Percentiles rank a stretch among this genome's conserved stretches.
Evolutionary conservation across 2,113 vertebrate species (phyloP).

Genomic region (Chionomys nivalis): DNA sequence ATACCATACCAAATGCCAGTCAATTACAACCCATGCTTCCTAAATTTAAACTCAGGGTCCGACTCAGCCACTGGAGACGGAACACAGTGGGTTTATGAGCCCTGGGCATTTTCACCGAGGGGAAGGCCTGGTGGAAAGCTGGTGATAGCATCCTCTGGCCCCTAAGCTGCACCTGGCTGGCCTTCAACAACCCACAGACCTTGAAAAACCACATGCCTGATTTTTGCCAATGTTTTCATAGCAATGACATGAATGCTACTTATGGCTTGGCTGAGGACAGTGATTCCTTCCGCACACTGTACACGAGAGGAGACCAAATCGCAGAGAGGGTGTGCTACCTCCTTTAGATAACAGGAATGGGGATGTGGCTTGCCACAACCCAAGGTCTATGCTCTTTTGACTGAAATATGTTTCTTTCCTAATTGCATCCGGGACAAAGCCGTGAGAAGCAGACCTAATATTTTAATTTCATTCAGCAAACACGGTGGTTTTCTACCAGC

Average conservation of each 20-base stretch:
- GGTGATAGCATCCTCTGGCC: neutral
- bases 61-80: neutral
- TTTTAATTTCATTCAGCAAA: constrained; percentile 59
- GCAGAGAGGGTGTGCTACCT: neutral
- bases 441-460: neutral
- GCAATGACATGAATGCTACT: neutral
- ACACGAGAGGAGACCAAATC: neutral
- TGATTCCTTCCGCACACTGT: neutral
- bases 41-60: neutral
- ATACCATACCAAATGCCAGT: constrained; percentile 23
- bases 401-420: constrained; percentile 22
- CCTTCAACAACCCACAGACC: constrained; percentile 7
- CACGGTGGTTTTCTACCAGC: constrained; percentile 18
- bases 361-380: neutral
- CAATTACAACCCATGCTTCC: neutral
- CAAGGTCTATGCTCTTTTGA: neutral
- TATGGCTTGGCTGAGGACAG: neutral
- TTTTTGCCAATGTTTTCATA: neutral
- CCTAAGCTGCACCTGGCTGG: neutral
- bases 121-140: neutral
- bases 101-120: neutral
- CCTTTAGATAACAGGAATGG: neutral
- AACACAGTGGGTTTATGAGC: neutral
- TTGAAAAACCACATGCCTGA: neutral
- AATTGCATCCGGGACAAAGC: constrained; percentile 26